Evolutionary conservation across 2,888 invertebrate species (phyloP).

Genomic region (Heliconius aoede): DNA sequence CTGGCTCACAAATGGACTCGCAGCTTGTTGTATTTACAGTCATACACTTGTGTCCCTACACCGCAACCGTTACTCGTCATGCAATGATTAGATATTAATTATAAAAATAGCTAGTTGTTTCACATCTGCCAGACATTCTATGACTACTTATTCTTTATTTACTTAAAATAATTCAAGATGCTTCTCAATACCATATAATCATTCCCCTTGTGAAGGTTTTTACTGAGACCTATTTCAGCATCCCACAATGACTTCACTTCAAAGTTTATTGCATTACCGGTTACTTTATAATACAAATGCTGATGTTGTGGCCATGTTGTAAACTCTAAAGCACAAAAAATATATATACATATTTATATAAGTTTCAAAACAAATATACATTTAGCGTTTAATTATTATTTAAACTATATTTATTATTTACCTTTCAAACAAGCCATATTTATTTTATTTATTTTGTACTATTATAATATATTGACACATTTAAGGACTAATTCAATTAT

Average conservation of each 20-base stretch:
- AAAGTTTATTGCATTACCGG: constrained; percentile 5
- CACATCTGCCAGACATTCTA: too few species aligned
- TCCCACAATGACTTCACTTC: not conserved
- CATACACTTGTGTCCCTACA: too few species aligned
- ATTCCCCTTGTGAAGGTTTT: not conserved
- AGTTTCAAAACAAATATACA: not conserved
- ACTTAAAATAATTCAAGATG: not conserved
- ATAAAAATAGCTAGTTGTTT: too few species aligned
- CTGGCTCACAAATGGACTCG: too few species aligned
- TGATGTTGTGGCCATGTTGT: constrained; percentile 11
- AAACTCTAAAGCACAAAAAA: constrained; percentile 7
- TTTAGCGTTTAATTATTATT: not conserved
- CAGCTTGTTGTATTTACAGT: too few species aligned
- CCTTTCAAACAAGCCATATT: constrained; percentile 8
- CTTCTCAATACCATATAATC: not conserved
- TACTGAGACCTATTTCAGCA: not conserved
- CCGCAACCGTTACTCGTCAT: too few species aligned
- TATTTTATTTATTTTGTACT: not conserved
- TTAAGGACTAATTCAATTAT: not conserved
- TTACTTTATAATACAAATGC: constrained; percentile 1
- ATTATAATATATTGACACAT: not conserved
- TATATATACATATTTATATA: not conserved
- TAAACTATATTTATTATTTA: not conserved
- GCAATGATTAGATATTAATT: too few species aligned
- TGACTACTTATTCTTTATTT: not conserved